Conservation (phyloP, 2,797 vertebrate species). For the Podargus strigoides region DNA sequence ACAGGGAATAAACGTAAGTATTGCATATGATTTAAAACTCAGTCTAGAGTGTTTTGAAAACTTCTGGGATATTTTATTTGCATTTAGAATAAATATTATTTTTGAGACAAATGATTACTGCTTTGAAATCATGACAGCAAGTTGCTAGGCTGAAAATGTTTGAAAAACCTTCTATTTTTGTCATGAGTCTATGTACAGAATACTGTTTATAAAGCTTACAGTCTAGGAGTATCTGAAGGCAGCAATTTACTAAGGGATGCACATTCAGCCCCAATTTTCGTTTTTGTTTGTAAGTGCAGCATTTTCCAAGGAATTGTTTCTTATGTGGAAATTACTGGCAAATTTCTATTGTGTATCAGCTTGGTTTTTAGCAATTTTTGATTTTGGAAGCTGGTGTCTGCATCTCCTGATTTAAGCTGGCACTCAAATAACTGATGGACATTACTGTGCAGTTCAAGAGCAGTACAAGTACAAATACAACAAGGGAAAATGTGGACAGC, state of each 20-base stretch:
- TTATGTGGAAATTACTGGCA: neutral
- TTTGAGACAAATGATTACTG: neutral
- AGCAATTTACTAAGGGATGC: conserved; percentile 20
- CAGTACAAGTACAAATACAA: conserved; percentile 1
- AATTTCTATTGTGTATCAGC: conserved; percentile 36
- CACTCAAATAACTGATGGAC: neutral
- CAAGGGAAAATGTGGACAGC: neutral
- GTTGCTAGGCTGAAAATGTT: neutral
- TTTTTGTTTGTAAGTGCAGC: neutral
- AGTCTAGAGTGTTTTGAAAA: conserved; percentile 25
- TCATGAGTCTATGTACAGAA: neutral
- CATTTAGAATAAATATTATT: neutral
- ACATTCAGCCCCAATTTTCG: neutral
- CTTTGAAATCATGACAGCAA: neutral
- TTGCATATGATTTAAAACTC: conserved; percentile 58
- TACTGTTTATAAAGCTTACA: conserved; percentile 1
- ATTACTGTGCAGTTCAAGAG: conserved; percentile 17
- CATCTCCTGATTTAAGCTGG: conserved; percentile 43
- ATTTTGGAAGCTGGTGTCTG: conserved; percentile 1
- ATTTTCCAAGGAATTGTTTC: conserved; percentile 41
- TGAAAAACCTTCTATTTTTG: conserved; percentile 10
- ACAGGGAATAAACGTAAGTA: conserved; percentile 76
- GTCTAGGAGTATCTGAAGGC: conserved; percentile 33
- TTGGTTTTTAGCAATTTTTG: conserved; percentile 44
- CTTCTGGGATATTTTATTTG: conserved; percentile 50